phyloP scores from a whole-genome alignment of 2,113 vertebrate genomes.

The Zapornia atra region DNA sequence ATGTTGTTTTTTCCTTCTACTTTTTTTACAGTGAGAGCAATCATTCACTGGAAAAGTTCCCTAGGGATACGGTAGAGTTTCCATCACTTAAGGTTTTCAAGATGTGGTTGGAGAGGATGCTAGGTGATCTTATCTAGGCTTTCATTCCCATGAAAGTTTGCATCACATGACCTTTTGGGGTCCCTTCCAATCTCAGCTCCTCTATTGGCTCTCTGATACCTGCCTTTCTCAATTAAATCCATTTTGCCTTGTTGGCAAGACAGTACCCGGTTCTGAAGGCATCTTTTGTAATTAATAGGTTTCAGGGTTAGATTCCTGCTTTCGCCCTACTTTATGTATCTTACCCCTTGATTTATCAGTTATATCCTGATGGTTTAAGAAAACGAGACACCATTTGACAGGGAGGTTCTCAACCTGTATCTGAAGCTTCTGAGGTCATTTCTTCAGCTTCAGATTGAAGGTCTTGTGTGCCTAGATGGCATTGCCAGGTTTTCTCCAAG shows the following conservation, averaged over 20 bases:
- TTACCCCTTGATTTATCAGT: not conserved
- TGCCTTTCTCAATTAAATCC: not conserved
- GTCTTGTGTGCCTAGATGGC: not conserved
- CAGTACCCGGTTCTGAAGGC: not conserved
- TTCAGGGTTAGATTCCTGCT: not conserved
- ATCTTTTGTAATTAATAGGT: not conserved
- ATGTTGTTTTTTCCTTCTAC: not conserved
- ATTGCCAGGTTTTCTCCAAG: not conserved
- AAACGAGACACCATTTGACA: not conserved
- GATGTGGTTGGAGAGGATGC: not conserved
- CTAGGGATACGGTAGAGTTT: not conserved
- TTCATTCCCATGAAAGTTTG: not conserved
- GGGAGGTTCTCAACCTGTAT: not conserved
- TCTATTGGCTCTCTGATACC: not conserved
- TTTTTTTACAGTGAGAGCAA: not conserved
- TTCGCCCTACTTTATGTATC: not conserved
- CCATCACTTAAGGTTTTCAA: not conserved
- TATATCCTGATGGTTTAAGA: not conserved
- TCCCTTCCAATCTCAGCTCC: not conserved
- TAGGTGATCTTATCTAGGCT: not conserved
- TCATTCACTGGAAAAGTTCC: not conserved
- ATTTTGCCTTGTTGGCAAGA: not conserved
- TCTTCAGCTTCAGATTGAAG: not conserved
- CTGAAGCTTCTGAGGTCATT: not conserved
- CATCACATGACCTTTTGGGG: not conserved